These are phyloP conservation scores for Melinopterus prodromus DNA, from an alignment of 2,888 invertebrate genomes.

Conservation along the genomic window DNA sequence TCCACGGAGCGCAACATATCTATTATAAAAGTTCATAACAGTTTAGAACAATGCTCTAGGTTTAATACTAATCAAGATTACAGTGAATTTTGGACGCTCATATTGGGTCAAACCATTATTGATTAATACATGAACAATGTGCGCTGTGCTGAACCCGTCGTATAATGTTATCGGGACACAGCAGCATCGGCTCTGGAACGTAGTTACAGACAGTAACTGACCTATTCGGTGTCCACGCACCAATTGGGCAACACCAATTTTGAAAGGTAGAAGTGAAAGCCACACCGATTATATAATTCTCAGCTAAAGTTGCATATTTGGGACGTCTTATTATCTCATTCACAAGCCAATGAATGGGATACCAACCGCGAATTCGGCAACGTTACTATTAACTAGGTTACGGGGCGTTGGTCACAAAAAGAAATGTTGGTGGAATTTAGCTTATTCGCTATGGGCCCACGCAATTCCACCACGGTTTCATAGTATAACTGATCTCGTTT, in stretches of 20 bases:
- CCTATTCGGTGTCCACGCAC: not conserved
- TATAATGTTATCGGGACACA: not conserved
- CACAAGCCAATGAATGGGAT: not conserved
- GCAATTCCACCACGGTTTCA: not conserved
- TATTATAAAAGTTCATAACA: no score
- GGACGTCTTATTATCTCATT: not conserved
- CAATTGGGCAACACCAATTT: not conserved
- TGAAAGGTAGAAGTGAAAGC: slow-evolving; percentile 4
- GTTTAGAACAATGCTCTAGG: no score
- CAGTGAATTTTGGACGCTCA: no score
- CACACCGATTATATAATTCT: not conserved
- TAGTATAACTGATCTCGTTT: not conserved
- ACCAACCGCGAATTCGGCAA: not conserved
- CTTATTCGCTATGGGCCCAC: not conserved
- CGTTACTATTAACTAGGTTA: not conserved
- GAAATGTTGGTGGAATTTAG: not conserved
- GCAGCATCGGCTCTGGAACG: not conserved
- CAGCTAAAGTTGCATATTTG: not conserved
- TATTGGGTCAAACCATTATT: no score
- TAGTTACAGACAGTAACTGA: not conserved
- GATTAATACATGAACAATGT: no score
- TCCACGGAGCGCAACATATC: no score
- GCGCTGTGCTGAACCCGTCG: not conserved
- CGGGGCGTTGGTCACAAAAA: no score
- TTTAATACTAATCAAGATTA: no score